Percentiles rank a stretch among this genome's conserved stretches.
Conservation (phyloP, 2,888 invertebrate genomes). For the Tachystola acroxantha region DNA sequence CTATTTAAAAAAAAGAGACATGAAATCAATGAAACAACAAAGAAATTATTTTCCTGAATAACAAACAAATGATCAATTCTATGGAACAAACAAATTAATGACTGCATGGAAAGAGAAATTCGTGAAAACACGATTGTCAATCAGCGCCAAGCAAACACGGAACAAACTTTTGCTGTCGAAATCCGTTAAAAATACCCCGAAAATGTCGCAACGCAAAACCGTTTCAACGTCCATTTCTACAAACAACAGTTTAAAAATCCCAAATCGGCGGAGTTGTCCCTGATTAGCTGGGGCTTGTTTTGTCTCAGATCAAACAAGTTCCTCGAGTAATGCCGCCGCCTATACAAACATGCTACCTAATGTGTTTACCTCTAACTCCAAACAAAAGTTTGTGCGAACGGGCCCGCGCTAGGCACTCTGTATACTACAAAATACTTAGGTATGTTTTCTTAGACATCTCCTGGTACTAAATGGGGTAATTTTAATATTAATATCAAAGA, state of each 20-base stretch:
- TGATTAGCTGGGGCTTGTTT: conserved; percentile 56
- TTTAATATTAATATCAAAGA: too few relatives aligned
- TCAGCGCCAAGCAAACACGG: not conserved
- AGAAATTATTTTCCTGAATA: too few relatives aligned
- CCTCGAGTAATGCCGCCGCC: conserved; percentile 52
- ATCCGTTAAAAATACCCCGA: conserved; percentile 10
- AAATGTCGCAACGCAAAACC: conserved; percentile 10
- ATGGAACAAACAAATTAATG: too few relatives aligned
- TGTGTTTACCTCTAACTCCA: conserved; percentile 70
- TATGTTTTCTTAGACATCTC: too few relatives aligned
- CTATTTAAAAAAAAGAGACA: too few relatives aligned
- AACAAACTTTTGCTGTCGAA: not conserved
- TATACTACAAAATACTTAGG: too few relatives aligned
- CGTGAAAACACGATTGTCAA: too few relatives aligned
- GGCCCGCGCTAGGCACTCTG: conserved; percentile 35
- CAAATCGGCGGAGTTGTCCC: conserved; percentile 48
- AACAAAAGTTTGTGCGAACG: conserved; percentile 60
- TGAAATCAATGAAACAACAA: too few relatives aligned
- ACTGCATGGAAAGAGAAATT: too few relatives aligned
- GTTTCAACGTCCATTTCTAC: conserved; percentile 15
- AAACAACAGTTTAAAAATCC: conserved; percentile 41
- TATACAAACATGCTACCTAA: conserved; percentile 69
- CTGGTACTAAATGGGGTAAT: too few relatives aligned
- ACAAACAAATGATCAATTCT: too few relatives aligned
- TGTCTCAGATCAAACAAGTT: conserved; percentile 66